phyloP scores from a whole-genome alignment of 1,140 invertebrate genomes.

The Drosophila yakuba region DNA sequence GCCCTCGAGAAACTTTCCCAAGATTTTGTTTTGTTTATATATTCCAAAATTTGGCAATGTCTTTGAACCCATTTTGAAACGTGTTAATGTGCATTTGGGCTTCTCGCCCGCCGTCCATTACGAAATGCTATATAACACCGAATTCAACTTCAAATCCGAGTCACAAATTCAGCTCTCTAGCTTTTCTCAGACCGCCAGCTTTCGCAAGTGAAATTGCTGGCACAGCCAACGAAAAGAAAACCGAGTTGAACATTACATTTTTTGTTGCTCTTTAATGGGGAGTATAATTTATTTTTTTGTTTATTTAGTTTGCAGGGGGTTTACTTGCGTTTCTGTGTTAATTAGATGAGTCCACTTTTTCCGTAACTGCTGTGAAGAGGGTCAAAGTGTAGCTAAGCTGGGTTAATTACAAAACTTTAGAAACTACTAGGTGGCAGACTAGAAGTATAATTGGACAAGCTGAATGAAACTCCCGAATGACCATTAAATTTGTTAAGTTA shows the following conservation, averaged over 20 bases:
- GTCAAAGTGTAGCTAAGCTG: conserved; percentile 8
- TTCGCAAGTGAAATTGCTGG: conserved; percentile 73
- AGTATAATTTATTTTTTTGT: conserved; percentile 46
- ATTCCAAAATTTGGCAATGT: conserved; percentile 63
- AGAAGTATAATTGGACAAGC: conserved; percentile 3
- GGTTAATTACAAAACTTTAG: conserved; percentile 9
- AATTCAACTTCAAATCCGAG: conserved; percentile 53
- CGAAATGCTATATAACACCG: conserved; percentile 39
- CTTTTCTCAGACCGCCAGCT: conserved; percentile 28
- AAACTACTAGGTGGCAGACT: neutral
- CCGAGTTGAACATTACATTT: conserved; percentile 5
- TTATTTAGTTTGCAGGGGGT: conserved; percentile 29
- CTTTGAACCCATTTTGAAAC: conserved; percentile 65
- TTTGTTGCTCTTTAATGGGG: conserved; percentile 6
- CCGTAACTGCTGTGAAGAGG: conserved; percentile 30
- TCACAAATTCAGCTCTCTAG: conserved; percentile 33
- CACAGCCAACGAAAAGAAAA: conserved; percentile 47
- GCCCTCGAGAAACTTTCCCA: conserved; percentile 58
- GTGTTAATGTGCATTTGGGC: conserved; percentile 69
- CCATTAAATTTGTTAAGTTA: neutral
- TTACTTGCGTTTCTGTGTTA: conserved; percentile 57
- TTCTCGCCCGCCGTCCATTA: conserved; percentile 53
- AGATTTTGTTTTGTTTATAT: conserved; percentile 40
- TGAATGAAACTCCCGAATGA: neutral
- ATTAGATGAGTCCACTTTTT: conserved; percentile 50